These are phyloP conservation scores for Halcyon senegalensis DNA, from an alignment of 2,113 vertebrate genomes.

Conservation along the genomic window DNA sequence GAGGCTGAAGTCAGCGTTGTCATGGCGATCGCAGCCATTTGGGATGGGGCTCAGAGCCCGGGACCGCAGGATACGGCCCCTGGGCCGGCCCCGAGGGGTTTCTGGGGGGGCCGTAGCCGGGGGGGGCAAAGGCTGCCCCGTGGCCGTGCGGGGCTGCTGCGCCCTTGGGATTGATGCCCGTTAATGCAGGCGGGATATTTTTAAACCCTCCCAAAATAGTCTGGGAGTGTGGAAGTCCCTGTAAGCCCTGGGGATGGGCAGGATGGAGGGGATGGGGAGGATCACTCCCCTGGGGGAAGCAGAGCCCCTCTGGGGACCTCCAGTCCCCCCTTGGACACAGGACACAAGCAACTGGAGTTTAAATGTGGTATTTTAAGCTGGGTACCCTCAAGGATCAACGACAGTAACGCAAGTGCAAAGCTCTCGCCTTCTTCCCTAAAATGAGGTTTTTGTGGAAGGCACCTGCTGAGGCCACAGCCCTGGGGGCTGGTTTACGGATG, in stretches of 20 bases:
- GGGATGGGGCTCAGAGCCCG: conserved; percentile 13
- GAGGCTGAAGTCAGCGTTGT: conserved; percentile 49
- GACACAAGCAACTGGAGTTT: not conserved
- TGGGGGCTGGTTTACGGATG: not conserved
- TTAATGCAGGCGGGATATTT: conserved; percentile 31
- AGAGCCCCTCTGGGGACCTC: not conserved
- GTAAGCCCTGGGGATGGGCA: not conserved
- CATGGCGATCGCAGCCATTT: not conserved
- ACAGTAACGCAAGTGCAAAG: not conserved
- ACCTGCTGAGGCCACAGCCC: not conserved
- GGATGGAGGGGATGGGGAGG: not conserved
- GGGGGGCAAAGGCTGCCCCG: not conserved
- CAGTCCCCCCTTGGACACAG: not conserved
- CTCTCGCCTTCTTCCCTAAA: not conserved
- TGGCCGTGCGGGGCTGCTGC: not conserved
- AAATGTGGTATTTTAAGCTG: not conserved
- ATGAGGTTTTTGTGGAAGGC: not conserved
- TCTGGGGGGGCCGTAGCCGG: no score
- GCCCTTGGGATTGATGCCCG: not conserved
- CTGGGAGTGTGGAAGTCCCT: conserved; percentile 6
- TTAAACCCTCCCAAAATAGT: conserved; percentile 56
- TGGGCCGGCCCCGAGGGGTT: not conserved
- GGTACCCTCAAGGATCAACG: not conserved
- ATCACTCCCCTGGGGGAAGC: not conserved
- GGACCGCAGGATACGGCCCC: not conserved